phyloP scores from a whole-genome alignment of 2,888 invertebrate genomes.

The Kryphioiulus occultus region DNA sequence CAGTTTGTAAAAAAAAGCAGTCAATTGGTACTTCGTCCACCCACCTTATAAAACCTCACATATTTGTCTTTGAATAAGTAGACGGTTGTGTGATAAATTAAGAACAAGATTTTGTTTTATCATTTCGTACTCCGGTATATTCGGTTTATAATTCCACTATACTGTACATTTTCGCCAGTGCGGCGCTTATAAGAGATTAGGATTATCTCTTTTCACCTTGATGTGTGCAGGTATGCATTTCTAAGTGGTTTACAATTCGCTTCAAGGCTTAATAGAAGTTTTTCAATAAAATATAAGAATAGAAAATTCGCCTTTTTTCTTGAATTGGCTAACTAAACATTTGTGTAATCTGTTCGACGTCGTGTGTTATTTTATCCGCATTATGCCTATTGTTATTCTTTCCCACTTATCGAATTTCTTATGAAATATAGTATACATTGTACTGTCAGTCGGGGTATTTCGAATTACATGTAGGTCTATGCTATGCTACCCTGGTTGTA shows the following conservation, averaged over 20 bases:
- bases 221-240: not conserved
- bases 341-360: not conserved
- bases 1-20: not conserved
- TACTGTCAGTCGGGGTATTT: no score
- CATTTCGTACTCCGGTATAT: not conserved
- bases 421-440: not conserved
- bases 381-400: not conserved
- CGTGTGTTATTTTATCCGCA: no score
- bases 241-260: not conserved
- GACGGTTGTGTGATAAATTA: not conserved
- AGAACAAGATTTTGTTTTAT: not conserved
- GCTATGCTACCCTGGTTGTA: no score
- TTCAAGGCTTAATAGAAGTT: not conserved
- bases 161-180: not conserved
- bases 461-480: no score
- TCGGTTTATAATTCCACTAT: no score
- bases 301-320: not conserved
- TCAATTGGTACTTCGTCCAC: not conserved
- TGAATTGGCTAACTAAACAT: not conserved
- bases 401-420: not conserved
- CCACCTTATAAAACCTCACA: not conserved
- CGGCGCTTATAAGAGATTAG: not conserved
- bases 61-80: not conserved
- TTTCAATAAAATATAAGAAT: not conserved
- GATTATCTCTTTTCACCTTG: not conserved